Base-by-base conservation (phyloP, 2,797 vertebrate genomes). In the Emydoidea blandingii region DNA sequence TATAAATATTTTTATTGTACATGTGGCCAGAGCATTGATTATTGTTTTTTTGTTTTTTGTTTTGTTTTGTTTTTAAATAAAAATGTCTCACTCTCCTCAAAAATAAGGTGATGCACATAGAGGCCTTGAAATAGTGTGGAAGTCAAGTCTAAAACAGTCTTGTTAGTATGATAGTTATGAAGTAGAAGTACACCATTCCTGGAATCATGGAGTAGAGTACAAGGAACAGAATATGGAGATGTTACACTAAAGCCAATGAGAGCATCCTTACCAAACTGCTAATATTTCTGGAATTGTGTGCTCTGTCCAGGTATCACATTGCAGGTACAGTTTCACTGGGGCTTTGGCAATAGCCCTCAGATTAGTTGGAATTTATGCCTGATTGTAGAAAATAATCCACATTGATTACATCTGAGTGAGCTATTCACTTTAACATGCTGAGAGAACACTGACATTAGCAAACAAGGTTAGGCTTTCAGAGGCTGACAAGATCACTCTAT, bases 361-460 rank as follows among this genome's bases (percentile, higher is more conserved):
- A 29, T 47, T 49, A 56, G 34, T 52, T 90, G 50, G 47, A 89
- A 79, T 84, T 92, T 95, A 92, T 81, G 49, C n/a, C 47, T 88
- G 27, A 57, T 37, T 79, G 0, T 79, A 12, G 41, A 59, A 79
- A 62, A 18, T 34, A 65, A 37, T 49, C 44, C 54, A n/a, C n/a
- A 41, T 31, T 54, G 74, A 68, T 85, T 44, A 80, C 34, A 56
- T 72, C 37, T 79, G 29, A 72, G 12, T 81, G 59, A 76, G 74
- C 72, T 41, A 74, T 81, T 81, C 78, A 74, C 44, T 53, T 91
- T 57, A 79, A 50, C 47, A 44, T 90, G 29, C 74, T 86, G 49
- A 59, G n/a, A 56, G 37, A 34, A 15, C 74, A 65, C 0, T 83
- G 86, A 54, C 53, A 25, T 72, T 81, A 72, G 72, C 19, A 53